phyloP scores from a whole-genome alignment of 2,113 vertebrate genomes.

The Coptodon rendalli region DNA sequence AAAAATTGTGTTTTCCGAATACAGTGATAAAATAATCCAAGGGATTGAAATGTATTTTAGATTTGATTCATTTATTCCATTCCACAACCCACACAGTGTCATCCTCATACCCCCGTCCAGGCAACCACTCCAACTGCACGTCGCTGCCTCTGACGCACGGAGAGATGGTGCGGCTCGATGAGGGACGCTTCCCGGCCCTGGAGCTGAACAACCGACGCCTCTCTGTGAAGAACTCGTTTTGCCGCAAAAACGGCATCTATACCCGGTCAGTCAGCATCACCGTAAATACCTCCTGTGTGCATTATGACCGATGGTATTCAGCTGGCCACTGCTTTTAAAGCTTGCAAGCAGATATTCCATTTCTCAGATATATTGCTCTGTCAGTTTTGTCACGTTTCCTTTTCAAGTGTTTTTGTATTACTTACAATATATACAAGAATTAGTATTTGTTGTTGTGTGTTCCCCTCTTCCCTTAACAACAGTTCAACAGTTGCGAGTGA shows the following conservation, averaged over 20 bases:
- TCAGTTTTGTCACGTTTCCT: not conserved
- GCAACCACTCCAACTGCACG: conserved; percentile 82
- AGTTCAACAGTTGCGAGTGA: conserved; percentile 35
- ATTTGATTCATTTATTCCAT: not conserved
- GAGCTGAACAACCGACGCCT: conserved; percentile 95
- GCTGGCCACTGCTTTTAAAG: not conserved
- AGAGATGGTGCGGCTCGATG: conserved; percentile 94
- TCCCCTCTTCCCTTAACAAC: not conserved
- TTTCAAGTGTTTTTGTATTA: conserved; percentile 8
- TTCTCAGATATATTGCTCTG: not conserved
- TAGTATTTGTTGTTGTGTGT: conserved; percentile 19
- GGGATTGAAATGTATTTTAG: not conserved
- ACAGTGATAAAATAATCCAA: not conserved
- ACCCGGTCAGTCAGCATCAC: conserved; percentile 77
- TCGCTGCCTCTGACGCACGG: conserved; percentile 84
- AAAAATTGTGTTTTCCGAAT: not conserved
- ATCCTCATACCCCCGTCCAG: conserved; percentile 61
- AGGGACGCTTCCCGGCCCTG: conserved; percentile 91
- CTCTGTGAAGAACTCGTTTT: conserved; percentile 97
- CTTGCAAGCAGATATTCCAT: not conserved
- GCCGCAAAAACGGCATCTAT: conserved; percentile 94
- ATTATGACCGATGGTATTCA: not conserved
- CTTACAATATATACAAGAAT: conserved; percentile 33
- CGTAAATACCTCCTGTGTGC: not conserved
- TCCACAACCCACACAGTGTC: conserved; percentile 30